A percentile compares a stretch with the other conserved stretches of the same genome.
Evolutionary conservation across 2,113 vertebrate species (phyloP).

Genomic region (Rhinolophus ferrumequinum): DNA sequence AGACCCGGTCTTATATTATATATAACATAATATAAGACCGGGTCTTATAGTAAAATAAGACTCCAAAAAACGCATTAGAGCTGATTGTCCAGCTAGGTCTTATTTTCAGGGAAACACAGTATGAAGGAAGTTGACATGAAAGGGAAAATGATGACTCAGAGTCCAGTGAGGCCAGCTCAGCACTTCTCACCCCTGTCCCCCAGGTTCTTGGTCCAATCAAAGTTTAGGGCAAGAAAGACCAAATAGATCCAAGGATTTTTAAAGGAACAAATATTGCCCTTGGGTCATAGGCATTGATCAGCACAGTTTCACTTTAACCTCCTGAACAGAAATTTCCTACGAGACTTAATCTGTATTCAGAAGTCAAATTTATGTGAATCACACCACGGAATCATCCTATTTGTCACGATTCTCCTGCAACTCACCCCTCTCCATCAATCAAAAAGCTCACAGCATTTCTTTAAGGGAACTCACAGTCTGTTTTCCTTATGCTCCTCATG

Average conservation of each 20-base stretch:
- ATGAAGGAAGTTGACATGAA: not conserved
- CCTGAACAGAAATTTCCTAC: not conserved
- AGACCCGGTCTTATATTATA: too few relatives aligned
- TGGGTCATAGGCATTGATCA: slow-evolving; percentile 14
- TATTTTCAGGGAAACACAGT: too few relatives aligned
- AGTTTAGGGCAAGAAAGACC: slow-evolving; percentile 22
- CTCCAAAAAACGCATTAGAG: too few relatives aligned
- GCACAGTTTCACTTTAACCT: slow-evolving; percentile 19
- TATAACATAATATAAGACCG: too few relatives aligned
- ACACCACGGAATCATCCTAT: not conserved
- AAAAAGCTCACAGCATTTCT: not conserved
- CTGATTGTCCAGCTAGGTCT: too few relatives aligned
- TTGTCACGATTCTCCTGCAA: not conserved
- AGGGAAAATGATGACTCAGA: not conserved
- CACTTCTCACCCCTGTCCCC: not conserved
- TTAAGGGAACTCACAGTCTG: not conserved
- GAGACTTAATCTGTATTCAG: slow-evolving; percentile 29
- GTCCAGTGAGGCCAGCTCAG: not conserved
- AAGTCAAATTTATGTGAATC: slow-evolving; percentile 46
- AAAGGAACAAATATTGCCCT: slow-evolving; percentile 4
- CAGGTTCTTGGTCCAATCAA: not conserved
- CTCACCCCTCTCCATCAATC: not conserved
- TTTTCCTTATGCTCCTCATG: not conserved
- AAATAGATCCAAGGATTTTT: slow-evolving; percentile 10
- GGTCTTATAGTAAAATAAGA: too few relatives aligned